phyloP scores from a whole-genome alignment of 2,888 invertebrate species.

The Hypolimnas misippus region DNA sequence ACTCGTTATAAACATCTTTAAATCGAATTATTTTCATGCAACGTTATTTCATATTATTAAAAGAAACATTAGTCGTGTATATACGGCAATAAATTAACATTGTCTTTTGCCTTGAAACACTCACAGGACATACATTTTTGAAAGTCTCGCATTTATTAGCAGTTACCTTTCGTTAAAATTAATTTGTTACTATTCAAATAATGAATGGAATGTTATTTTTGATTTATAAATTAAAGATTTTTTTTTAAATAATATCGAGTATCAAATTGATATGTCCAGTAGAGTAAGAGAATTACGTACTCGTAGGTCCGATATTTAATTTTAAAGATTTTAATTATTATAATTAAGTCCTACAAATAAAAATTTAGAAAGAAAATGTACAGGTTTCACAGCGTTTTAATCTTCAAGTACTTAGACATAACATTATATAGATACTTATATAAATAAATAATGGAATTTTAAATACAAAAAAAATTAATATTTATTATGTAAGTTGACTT shows the following conservation, averaged over 20 bases:
- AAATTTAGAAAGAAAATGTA: no score
- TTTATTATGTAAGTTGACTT: no score
- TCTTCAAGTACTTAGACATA: background rate
- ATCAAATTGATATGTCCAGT: constrained; percentile 29
- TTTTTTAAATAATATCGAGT: constrained; percentile 20
- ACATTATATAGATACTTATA: no score
- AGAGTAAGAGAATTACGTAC: background rate
- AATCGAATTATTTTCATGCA: no score
- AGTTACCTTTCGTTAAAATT: constrained; percentile 32
- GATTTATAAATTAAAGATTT: constrained; percentile 1
- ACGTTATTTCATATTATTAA: no score
- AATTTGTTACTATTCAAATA: constrained; percentile 25
- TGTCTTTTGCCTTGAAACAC: constrained; percentile 35
- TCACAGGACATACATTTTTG: constrained; percentile 34
- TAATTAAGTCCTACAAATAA: no score
- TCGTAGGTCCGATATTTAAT: background rate
- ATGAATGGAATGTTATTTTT: constrained; percentile 23
- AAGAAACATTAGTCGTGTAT: background rate
- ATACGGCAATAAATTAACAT: constrained; percentile 10
- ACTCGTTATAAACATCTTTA: no score
- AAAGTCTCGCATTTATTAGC: constrained; percentile 31
- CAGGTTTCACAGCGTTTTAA: no score
- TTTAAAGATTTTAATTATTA: constrained; percentile 16
- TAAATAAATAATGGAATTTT: no score
- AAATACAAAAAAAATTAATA: no score